A percentile compares a stretch with the other conserved stretches of the same genome.
Conservation (phyloP, 2,888 invertebrate genomes). For the Oegoconia quadripuncta region DNA sequence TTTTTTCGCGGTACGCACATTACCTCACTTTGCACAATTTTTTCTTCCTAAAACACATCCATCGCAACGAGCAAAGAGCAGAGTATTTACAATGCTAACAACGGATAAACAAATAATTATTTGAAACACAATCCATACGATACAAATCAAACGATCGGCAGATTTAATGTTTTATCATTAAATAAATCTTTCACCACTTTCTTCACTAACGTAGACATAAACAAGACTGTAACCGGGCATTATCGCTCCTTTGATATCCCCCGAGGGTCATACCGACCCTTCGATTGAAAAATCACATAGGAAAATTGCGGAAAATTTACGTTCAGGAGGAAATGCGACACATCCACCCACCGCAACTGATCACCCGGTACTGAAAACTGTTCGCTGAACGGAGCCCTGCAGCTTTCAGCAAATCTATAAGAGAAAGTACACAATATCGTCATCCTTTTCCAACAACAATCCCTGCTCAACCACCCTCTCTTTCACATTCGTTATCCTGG, state of each 20-base stretch:
- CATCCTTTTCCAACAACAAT: slow-evolving; percentile 35
- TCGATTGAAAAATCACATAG: slow-evolving; percentile 16
- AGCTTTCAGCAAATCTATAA: slow-evolving; percentile 73
- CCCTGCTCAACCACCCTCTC: slow-evolving; percentile 28
- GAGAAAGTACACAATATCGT: slow-evolving; percentile 42
- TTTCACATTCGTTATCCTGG: slow-evolving; percentile 48
- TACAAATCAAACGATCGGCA: slow-evolving; percentile 21
- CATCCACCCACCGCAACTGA: slow-evolving; percentile 22
- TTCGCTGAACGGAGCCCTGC: slow-evolving; percentile 31
- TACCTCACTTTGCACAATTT: slow-evolving; percentile 26
- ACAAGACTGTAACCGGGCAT: neutral
- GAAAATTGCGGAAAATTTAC: slow-evolving; percentile 36
- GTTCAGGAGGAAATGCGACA: slow-evolving; percentile 12
- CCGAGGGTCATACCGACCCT: slow-evolving; percentile 4
- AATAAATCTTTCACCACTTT: slow-evolving; percentile 5
- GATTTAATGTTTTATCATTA: slow-evolving; percentile 22
- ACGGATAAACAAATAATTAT: slow-evolving; percentile 7
- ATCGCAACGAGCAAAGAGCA: slow-evolving; percentile 8
- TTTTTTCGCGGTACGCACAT: slow-evolving; percentile 10
- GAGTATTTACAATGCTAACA: slow-evolving; percentile 5
- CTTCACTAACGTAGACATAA: neutral
- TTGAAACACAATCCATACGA: slow-evolving; percentile 15
- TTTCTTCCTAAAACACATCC: slow-evolving; percentile 4
- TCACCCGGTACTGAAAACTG: slow-evolving; percentile 32
- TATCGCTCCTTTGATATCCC: slow-evolving; percentile 1